Evolutionary conservation across 2,888 invertebrate species (phyloP), one percentile per base, ranked within the genome.

Genomic region (Athripsodes cinereus): DNA sequence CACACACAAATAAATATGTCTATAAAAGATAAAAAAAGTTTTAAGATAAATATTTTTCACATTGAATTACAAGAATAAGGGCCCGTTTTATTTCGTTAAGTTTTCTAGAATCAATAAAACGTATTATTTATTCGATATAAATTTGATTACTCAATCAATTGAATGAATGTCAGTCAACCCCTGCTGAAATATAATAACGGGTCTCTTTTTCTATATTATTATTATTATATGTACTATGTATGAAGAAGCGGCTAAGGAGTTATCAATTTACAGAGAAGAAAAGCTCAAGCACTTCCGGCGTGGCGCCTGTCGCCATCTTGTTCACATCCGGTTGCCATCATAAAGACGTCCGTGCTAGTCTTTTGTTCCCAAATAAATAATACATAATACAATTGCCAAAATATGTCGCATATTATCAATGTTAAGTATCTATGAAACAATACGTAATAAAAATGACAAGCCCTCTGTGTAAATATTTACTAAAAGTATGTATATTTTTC

Each of bases 281-380:
- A 55, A 59, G 62, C 57, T 60, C 53, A 52, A 57, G 54, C 51
- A 52, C 55, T 59, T 61, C 60, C 62, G 60, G 60, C 48, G 59
- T 52, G 60, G 62, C 62, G 62, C 62, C 62, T 53, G 62, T 19
- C 60, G 60, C 60, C 60, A 60, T 62, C 60, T 58, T 57, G 40
- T 48, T 35, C 19, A 35, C 59, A 59, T 62, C 62, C 62, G 61
- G 58, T 58, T 55, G 22, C 52, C 51, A 55, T 58, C 58, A 53
- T 61, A 55, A 55, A 55, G 48, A 21, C 57, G 53, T 22, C 55
- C 58, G 46, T 51, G 40, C 52, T 31, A 31, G 55, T 50, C 62
- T 57, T 58, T 62, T 62, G 62, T 62, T 60, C 59, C 35, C 53
- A 34, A 48, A 54, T 22, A 31, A 31, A 48, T 48, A 48, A 47